These are phyloP conservation scores for Polyergus mexicanus DNA, from an alignment of 1,140 invertebrate species.

Conservation along the genomic window DNA sequence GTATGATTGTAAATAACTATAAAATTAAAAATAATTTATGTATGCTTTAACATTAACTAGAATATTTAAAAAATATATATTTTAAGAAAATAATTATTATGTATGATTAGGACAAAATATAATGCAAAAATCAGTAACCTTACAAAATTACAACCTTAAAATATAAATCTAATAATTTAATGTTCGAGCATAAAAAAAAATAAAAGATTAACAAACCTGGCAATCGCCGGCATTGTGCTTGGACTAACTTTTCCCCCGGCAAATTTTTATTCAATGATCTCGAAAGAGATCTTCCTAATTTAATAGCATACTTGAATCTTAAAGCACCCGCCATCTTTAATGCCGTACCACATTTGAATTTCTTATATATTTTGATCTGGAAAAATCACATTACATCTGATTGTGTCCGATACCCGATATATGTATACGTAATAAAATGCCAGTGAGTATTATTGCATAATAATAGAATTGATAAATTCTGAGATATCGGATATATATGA, in stretches of 20 bases:
- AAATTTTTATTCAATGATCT: constrained; percentile 68
- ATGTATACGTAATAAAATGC: too few relatives aligned
- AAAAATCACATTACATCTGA: too few relatives aligned
- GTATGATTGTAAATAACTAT: constrained; percentile 64
- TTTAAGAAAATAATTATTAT: neutral
- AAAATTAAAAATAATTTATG: constrained; percentile 56
- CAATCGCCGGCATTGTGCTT: constrained; percentile 60
- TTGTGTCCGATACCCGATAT: too few relatives aligned
- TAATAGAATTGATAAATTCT: too few relatives aligned
- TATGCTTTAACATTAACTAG: neutral
- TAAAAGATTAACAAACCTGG: constrained; percentile 64
- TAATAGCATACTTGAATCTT: constrained; percentile 70
- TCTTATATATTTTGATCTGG: too few relatives aligned
- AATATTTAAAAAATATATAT: neutral
- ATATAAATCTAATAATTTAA: constrained; percentile 7
- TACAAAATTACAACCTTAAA: neutral
- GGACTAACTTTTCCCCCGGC: constrained; percentile 53
- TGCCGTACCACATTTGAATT: neutral
- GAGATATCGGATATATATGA: too few relatives aligned
- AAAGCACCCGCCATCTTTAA: constrained; percentile 66
- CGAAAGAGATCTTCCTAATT: constrained; percentile 73
- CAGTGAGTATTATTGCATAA: too few relatives aligned
- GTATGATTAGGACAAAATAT: neutral
- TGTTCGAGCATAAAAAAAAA: neutral
- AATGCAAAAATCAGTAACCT: neutral